Base-by-base conservation (phyloP, 2,797 vertebrate genomes). In the Potorous gilbertii region DNA sequence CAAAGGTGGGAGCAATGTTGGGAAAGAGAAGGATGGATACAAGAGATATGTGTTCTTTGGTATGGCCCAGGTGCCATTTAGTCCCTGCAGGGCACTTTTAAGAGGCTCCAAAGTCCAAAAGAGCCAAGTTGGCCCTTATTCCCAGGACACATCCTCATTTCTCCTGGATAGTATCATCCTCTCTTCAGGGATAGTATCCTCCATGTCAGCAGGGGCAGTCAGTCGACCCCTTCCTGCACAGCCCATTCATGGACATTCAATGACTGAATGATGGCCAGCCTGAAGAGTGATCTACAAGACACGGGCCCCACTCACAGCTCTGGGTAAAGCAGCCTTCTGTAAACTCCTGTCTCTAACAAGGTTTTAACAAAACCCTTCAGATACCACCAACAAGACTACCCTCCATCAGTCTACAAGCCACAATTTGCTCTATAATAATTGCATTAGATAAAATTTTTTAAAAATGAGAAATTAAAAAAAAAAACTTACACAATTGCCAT, bases 81-180 rank as follows among this genome's bases (percentile, higher is more conserved):
- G 12, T 12, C 10, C 0, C 46, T 28, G 40, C 12, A n/a, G 4
- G 52, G 8, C 54, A 29, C 1, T 0, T 0, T 0, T 66, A 54
- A 5, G 16, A 94, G 93, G 74, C 66, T 21, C 93, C 57, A 34
- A 92, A 96, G 90, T 34, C 52, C 54, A 91, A 12, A 54, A 50
- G 31, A 40, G 6, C 92, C 55, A 91, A 90, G 40, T 4, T 90
- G 90, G 29, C 18, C 52, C 90, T 31, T 55, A 52, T 55, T 90
- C 54, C 29, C 31, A 55, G 52, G 28, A 54, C 52, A 34, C 1
- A 18, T 54, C 90, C 90, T 90, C 54, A 90, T 90, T 21, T 90
- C 90, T 29, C 54, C 54, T 34, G 12, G 54, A 90, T 55, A n/a
- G 54, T 54, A 50, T 90, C 90, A 54, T 12, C 14, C 54, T 31